Conservation (phyloP, 1,140 invertebrate species). For the Spodoptera litura region DNA sequence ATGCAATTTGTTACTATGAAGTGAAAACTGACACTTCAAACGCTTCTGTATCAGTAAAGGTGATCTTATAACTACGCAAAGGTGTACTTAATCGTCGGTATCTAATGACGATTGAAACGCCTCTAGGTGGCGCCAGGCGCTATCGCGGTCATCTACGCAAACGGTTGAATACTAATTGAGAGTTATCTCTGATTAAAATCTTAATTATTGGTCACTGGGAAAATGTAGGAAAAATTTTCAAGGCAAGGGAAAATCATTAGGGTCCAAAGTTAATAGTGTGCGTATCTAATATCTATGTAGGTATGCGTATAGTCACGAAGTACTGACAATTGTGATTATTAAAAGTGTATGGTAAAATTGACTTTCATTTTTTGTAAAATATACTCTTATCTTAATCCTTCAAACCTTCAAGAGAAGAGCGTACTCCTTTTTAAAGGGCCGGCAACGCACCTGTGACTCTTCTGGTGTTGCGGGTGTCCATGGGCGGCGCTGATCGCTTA, state of each 20-base stretch:
- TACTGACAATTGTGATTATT: not conserved
- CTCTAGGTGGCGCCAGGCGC: constrained; percentile 65
- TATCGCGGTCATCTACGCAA: constrained; percentile 65
- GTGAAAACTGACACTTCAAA: not conserved
- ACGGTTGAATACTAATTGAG: constrained; percentile 70
- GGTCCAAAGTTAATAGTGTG: not conserved
- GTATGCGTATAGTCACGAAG: not conserved
- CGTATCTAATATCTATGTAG: too few species aligned
- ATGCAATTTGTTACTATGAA: not conserved
- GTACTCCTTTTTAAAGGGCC: too few species aligned
- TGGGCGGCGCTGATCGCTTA: too few species aligned
- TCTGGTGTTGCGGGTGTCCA: too few species aligned
- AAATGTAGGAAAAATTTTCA: constrained; percentile 2
- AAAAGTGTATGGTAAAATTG: too few species aligned
- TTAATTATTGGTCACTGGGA: constrained; percentile 15
- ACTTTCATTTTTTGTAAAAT: too few species aligned
- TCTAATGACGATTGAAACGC: constrained; percentile 70
- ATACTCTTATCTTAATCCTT: too few species aligned
- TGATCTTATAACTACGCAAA: constrained; percentile 16
- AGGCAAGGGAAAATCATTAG: not conserved
- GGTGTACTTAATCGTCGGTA: constrained; percentile 65
- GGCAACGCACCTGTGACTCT: too few species aligned
- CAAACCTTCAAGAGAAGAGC: too few species aligned
- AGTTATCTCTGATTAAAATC: constrained; percentile 51
- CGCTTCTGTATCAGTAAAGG: constrained; percentile 49